A percentile compares a stretch with the other conserved stretches of the same genome.
These are phyloP conservation scores for Sciaenops ocellatus DNA, from an alignment of 2,797 vertebrate genomes.

Conservation along the genomic window DNA sequence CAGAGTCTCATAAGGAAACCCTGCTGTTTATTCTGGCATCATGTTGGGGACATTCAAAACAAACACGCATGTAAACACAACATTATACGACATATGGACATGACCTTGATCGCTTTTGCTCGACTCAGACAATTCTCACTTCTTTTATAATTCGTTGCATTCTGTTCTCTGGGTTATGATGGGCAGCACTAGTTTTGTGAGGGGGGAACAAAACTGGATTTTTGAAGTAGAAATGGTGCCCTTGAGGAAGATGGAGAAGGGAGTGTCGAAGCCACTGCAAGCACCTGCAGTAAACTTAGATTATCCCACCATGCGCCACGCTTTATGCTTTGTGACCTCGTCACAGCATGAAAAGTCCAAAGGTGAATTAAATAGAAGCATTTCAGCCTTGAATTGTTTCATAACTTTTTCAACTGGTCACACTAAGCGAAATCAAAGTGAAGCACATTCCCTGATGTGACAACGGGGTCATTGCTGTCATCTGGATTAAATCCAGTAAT, in stretches of 20 bases:
- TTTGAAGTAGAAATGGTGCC: slow-evolving; percentile 26
- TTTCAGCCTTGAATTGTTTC: slow-evolving; percentile 64
- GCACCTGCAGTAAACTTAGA: slow-evolving; percentile 37
- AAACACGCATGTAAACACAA: too few species aligned
- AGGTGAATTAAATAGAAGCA: slow-evolving; percentile 62
- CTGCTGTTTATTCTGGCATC: too few species aligned
- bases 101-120: too few species aligned
- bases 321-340: slow-evolving; percentile 56
- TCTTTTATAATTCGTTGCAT: slow-evolving; percentile 16
- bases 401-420: slow-evolving; percentile 59
- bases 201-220: slow-evolving; percentile 18
- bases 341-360: slow-evolving; percentile 32
- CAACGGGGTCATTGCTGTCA: slow-evolving; percentile 65
- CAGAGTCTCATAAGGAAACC: too few species aligned
- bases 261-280: neutral
- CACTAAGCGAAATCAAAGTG: slow-evolving; percentile 54
- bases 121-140: neutral
- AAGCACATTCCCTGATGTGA: slow-evolving; percentile 55
- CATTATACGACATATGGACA: too few species aligned
- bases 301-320: neutral
- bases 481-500: slow-evolving; percentile 75
- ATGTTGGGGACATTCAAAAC: too few species aligned
- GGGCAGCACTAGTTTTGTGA: neutral
- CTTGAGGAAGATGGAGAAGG: slow-evolving; percentile 40
- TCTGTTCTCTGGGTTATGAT: slow-evolving; percentile 6